Evolutionary conservation across 2,888 invertebrate species (phyloP).

Genomic region (Dasysyrphus albostriatus): DNA sequence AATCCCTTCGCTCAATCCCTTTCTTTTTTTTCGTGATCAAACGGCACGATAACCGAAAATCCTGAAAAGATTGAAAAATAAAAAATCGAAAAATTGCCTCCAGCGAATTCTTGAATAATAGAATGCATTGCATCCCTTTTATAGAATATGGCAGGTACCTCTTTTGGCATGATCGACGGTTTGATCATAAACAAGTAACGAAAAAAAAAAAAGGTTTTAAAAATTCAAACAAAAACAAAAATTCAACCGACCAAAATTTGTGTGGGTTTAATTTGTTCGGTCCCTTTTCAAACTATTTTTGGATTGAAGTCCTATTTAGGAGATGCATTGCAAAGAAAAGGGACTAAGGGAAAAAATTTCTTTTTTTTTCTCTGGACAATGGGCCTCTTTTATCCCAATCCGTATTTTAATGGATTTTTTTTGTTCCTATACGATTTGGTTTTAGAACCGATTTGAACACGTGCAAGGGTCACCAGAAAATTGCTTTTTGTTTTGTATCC

Average conservation of each 20-base stretch:
- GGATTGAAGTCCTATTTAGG: conserved; percentile 38
- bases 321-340: conserved; percentile 8
- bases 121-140: conserved; percentile 60
- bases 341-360: conserved; percentile 24
- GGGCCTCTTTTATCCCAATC: conserved; percentile 58
- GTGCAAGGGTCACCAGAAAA: conserved; percentile 72
- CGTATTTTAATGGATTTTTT: conserved; percentile 74
- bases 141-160: conserved; percentile 34
- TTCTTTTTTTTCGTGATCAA: conserved; percentile 36
- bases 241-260: conserved; percentile 53
- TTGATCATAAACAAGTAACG: conserved; percentile 22
- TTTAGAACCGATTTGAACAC: conserved; percentile 73
- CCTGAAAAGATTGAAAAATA: background rate
- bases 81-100: conserved; percentile 52
- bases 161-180: conserved; percentile 66
- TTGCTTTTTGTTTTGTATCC: conserved; percentile 33
- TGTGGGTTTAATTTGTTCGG: conserved; percentile 64
- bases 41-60: conserved; percentile 49
- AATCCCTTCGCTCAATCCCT: conserved; percentile 73
- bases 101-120: conserved; percentile 71
- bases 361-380: conserved; percentile 57
- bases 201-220: background rate
- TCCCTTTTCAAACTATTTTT: conserved; percentile 57
- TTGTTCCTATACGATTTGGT: conserved; percentile 64
- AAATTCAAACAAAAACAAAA: background rate